A percentile compares a stretch with the other conserved stretches of the same genome.
These are phyloP conservation scores for Oxygymnocypris stewartii DNA, from an alignment of 2,113 vertebrate genomes.

Conservation along the genomic window DNA sequence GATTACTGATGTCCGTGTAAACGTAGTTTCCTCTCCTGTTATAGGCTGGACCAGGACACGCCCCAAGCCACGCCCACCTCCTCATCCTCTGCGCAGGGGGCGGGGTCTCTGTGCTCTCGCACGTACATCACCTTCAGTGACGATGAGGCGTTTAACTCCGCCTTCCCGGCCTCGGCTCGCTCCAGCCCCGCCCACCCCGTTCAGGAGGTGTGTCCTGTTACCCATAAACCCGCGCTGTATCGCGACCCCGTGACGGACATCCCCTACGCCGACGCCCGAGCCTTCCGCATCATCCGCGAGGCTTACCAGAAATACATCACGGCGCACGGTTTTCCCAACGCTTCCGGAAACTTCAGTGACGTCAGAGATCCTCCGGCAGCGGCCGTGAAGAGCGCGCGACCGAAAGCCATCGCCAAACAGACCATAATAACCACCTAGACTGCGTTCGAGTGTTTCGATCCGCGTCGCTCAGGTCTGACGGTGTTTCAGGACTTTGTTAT, in stretches of 20 bases:
- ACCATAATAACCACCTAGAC: not conserved
- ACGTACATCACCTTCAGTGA: constrained; percentile 94
- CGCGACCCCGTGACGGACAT: constrained; percentile 95
- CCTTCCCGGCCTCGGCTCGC: constrained; percentile 73
- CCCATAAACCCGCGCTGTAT: constrained; percentile 87
- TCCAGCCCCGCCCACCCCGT: constrained; percentile 72
- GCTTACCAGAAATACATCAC: constrained; percentile 94
- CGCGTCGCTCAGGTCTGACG: not conserved
- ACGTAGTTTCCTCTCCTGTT: not conserved
- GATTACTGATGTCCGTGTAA: too few relatives aligned
- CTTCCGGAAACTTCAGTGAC: constrained; percentile 64
- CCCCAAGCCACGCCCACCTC: constrained; percentile 58
- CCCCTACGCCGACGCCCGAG: constrained; percentile 86
- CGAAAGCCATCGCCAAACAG: constrained; percentile 35
- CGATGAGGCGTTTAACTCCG: constrained; percentile 82
- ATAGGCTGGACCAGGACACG: constrained; percentile 84
- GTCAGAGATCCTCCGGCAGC: not conserved
- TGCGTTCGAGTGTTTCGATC: not conserved
- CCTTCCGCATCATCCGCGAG: constrained; percentile 94
- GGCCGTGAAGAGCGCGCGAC: not conserved
- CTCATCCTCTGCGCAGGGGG: constrained; percentile 61
- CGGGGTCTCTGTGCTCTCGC: constrained; percentile 81
- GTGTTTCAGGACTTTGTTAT: not conserved
- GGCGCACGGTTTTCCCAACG: constrained; percentile 86
- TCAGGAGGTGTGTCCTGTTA: constrained; percentile 91